A percentile compares a stretch with the other conserved stretches of the same genome.
Evolutionary conservation across 2,888 invertebrate genomes (phyloP).

Genomic region (Drosophila antonietae): DNA sequence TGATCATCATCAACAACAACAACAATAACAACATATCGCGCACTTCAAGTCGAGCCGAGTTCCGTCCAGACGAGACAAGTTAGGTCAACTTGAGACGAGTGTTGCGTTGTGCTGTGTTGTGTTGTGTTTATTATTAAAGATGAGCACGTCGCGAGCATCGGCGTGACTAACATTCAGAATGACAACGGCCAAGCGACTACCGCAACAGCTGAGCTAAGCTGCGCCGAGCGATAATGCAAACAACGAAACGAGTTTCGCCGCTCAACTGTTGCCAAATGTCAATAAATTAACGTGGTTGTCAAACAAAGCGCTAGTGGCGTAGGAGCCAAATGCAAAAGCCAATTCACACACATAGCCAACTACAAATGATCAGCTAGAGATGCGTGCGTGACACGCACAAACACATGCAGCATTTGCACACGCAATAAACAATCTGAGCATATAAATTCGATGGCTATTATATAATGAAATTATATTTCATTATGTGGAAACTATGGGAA

Average conservation of each 20-base stretch:
- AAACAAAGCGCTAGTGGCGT: slow-evolving; percentile 62
- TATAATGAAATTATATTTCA: background rate
- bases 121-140: slow-evolving; percentile 61
- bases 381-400: slow-evolving; percentile 22
- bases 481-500: background rate
- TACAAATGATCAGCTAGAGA: slow-evolving; percentile 11
- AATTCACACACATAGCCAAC: slow-evolving; percentile 32
- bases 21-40: slow-evolving; percentile 22
- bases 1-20: slow-evolving; percentile 10
- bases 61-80: slow-evolving; percentile 16
- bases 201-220: slow-evolving; percentile 62
- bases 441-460: background rate
- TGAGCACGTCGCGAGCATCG: slow-evolving; percentile 53
- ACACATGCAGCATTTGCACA: slow-evolving; percentile 8
- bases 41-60: slow-evolving; percentile 25
- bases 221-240: slow-evolving; percentile 59
- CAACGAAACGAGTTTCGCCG: slow-evolving; percentile 60
- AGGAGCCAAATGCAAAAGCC: slow-evolving; percentile 57
- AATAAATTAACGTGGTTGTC: slow-evolving; percentile 70
- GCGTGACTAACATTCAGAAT: slow-evolving; percentile 63
- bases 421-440: background rate
- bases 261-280: slow-evolving; percentile 75
- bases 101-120: slow-evolving; percentile 25
- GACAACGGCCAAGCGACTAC: slow-evolving; percentile 28
- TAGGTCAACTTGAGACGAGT: slow-evolving; percentile 10